Base-by-base conservation (phyloP, 2,888 invertebrate genomes). In the Aporophyla lueneburgensis region DNA sequence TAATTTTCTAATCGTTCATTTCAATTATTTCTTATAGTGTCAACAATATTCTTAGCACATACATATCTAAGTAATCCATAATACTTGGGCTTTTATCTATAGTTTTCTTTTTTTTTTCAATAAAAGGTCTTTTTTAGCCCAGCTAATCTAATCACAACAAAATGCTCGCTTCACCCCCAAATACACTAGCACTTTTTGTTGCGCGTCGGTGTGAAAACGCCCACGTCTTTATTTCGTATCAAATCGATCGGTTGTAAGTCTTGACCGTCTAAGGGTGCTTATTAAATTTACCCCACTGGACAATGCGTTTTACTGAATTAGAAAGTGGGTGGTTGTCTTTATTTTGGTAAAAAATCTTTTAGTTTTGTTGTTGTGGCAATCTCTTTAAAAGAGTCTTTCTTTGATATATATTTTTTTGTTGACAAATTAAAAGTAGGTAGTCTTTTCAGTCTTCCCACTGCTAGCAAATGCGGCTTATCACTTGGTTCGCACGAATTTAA, bases 281-380 rank as follows among this genome's bases (percentile, higher is more conserved):
- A 93, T 93, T 93, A 91, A 93, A 93, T 93, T 92, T 91, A 85
- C 86, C 85, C 88, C 78, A 84, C 78, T 86, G 89, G 88, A 89
- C 90, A 76, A 76, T 87, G 84, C 74, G 80, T 84, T 84, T 84
- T 77, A 84, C 76, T 68, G 77, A 86, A 74, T 85, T 74, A 75
- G n/a, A 27, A 49, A 74, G 71, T 66, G 79, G 66, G 66, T 1
- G 10, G 16, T 7, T 49, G 71, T 43, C 43, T 76, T 21, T 72
- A 16, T 67, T 71, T 71, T 59, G 46, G n/a, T 59, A 71, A 68
- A 78, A 81, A 63, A 21, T 54, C 14, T 78, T 61, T 78, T 59
- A 14, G 24, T 59, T 24, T 71, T 65, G 1, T 66, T 78, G 5
- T 33, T 63, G 19, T 10, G 14, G 21, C 5, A 1, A 40, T 16